These are phyloP conservation scores for Pseudoips prasinana DNA, from an alignment of 2,888 invertebrate species.

Conservation along the genomic window DNA sequence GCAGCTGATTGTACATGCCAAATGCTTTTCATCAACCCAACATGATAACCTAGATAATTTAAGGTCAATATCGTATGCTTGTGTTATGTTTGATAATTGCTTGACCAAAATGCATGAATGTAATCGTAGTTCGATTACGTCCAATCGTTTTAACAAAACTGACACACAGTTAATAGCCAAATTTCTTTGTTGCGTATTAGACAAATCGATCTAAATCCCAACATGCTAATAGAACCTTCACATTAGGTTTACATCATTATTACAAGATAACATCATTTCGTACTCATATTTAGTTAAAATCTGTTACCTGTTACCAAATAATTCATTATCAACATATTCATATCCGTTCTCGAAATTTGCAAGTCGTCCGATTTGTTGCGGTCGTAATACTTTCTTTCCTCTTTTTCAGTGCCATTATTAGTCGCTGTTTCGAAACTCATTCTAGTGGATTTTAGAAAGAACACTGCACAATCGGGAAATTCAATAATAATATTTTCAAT, in stretches of 20 bases:
- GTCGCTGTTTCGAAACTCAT: slow-evolving; percentile 68
- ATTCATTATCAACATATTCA: slow-evolving; percentile 99
- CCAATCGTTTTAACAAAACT: not conserved
- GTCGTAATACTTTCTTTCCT: slow-evolving; percentile 84
- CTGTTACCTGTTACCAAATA: slow-evolving; percentile 95
- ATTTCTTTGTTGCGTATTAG: slow-evolving; percentile 29
- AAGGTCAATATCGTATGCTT: too few relatives aligned
- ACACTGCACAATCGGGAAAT: slow-evolving; percentile 6
- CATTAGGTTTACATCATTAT: not conserved
- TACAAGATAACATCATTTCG: not conserved
- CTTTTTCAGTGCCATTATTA: slow-evolving; percentile 61
- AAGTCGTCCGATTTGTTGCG: slow-evolving; percentile 87
- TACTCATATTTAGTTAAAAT: too few relatives aligned
- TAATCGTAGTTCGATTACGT: too few relatives aligned
- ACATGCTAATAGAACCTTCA: not conserved
- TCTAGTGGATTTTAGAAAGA: slow-evolving; percentile 19
- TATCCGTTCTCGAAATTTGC: slow-evolving; percentile 93
- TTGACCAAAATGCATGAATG: too few relatives aligned
- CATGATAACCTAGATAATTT: too few relatives aligned
- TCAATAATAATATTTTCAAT: slow-evolving; percentile 21
- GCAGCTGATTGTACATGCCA: too few relatives aligned
- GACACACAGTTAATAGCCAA: not conserved
- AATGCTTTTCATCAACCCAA: too few relatives aligned
- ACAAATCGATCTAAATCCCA: slow-evolving; percentile 7
- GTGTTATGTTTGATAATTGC: too few relatives aligned